Conservation (phyloP, 2,113 vertebrate species). For the Equus quagga region DNA sequence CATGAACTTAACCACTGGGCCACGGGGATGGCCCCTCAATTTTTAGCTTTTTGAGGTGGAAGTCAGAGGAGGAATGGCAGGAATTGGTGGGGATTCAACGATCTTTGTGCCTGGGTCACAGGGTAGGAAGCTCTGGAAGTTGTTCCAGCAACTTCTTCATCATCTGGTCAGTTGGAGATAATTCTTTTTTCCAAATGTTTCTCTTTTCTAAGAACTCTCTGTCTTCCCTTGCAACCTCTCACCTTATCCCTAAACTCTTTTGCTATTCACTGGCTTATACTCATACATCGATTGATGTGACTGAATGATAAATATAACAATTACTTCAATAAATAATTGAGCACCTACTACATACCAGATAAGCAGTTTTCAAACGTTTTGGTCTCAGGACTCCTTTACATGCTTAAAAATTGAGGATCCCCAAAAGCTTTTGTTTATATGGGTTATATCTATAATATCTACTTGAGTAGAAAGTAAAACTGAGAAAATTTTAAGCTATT, state of each 20-base stretch:
- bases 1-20: too few species aligned
- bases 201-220: conserved; percentile 26
- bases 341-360: background rate
- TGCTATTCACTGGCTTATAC: background rate
- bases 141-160: background rate
- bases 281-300: background rate
- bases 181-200: background rate
- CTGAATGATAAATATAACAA: background rate
- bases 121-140: background rate
- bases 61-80: background rate
- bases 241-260: background rate
- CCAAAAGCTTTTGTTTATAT: background rate
- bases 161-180: background rate
- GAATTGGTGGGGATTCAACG: background rate
- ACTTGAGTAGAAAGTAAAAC: conserved; percentile 27
- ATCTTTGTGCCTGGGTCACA: background rate
- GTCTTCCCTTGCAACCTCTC: background rate
- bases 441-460: background rate
- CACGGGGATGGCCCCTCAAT: background rate
- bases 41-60: background rate
- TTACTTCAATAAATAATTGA: background rate
- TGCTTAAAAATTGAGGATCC: background rate
- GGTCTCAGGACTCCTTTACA: background rate
- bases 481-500: background rate
- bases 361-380: conserved; percentile 24